Base-by-base conservation (phyloP, 2,888 invertebrate species). In the Mythimna albipuncta region DNA sequence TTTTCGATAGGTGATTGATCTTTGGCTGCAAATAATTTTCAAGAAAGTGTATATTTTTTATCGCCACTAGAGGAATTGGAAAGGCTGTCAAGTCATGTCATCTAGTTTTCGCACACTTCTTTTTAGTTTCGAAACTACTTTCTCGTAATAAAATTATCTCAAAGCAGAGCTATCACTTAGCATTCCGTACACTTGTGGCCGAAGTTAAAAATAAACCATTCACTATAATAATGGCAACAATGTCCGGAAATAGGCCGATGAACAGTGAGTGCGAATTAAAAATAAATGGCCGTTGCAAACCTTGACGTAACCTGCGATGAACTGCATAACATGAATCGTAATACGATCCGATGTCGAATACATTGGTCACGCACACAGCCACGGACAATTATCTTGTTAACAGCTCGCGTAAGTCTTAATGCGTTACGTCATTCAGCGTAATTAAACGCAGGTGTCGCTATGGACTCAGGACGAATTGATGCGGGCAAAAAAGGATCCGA, bases 251-350 rank as follows among this genome's bases (percentile, higher is more conserved):
- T 85, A 81, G 64, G 69, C 61, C 72, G 75, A 58, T 80, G 85
- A 85, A 79, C 69, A 75, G 65, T 64, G 75, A 75, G 77, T 81
- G 85, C 57, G 68, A 80, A 81, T 82, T 79, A 78, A 79, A 82
- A 79, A 85, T 85, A 84, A 85, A 79, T 72, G 66, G 75, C 67
- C 72, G 74, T 78, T 83, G 76, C 81, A 79, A 84, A 79, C 75
- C 79, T 81, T 81, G 85, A 87, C 83, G 85, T 86, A 83, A 87
- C 81, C 84, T 77, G 79, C 74, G 78, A 74, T 77, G 83, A 85
- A 85, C 78, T 85, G 82, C 85, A 83, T 82, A 74, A 83, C 68
- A 75, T 84, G 77, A 77, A 82, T 81, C 74, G 85, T 81, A 83
- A 87, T 80, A 72, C 66, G 65, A 81, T 77, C 73, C 74, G 70